Base-by-base conservation (phyloP, 1,140 invertebrate species). In the Philotrypesis tridentata region DNA sequence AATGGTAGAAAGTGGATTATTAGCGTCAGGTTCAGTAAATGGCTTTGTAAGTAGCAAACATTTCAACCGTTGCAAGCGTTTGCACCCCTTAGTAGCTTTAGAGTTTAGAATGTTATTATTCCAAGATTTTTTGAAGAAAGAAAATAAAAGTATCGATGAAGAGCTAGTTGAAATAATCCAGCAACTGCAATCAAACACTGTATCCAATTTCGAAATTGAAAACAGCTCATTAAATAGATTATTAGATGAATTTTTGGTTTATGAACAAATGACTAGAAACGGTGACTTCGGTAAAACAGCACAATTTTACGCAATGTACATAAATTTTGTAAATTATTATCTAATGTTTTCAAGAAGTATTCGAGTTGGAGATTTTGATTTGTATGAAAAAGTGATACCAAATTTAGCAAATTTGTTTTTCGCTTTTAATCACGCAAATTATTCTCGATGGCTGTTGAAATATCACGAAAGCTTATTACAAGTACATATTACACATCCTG, bases 61-160 rank as follows among this genome's bases (percentile, higher is more conserved):
- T 84, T 91, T 86, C 70, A 90, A 88, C 80, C 65, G 88, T 55
- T 89, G 87, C 71, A 89, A n/a, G n/a, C n/a, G n/a, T n/a, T n/a
- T n/a, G n/a, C n/a, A n/a, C n/a, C n/a, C n/a, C n/a, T n/a, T n/a
- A 88, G 0, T 83, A 11, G 21, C 75, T 9, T 37, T 91, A 40
- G 90, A 80, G 14, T 83, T 93, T 25, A 83, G 90, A 88, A 89
- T 89, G 40, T 70, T 92, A 63, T 89, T 91, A 87, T 91, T 92
- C 85, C 70, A 88, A 85, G 31, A 43, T 40, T 90, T 89, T 84
- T 60, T 88, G n/a, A n/a, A n/a, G n/a, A n/a, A 67, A 33, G 87
- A 83, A 25, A 43, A 48, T 8, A 72, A 1, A 17, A 70, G 12
- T n/a, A 71, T 71, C 27, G 40, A 43, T 27, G 25, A 17, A 25